A percentile compares a stretch with the other conserved stretches of the same genome.
phyloP scores from a whole-genome alignment of 1,140 invertebrate species.

The Meloidogyne chitwoodi region DNA sequence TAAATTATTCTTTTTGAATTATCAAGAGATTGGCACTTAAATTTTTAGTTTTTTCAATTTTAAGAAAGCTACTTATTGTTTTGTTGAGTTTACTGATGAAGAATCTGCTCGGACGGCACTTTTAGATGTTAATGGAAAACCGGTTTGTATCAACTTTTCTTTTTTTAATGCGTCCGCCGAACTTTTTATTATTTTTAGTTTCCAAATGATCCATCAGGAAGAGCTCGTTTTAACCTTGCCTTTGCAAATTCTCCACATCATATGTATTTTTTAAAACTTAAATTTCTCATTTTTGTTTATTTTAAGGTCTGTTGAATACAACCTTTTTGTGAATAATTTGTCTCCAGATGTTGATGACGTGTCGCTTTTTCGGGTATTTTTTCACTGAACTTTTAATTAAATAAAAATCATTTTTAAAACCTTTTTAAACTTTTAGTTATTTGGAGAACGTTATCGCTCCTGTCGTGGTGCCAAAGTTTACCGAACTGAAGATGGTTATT shows the following conservation, averaged over 20 bases:
- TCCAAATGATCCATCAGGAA: conserved; percentile 34
- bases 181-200: not conserved
- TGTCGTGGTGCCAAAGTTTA: conserved; percentile 58
- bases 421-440: conserved; percentile 53
- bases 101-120: conserved; percentile 47
- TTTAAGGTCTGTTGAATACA: conserved; percentile 42
- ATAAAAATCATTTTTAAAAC: not conserved
- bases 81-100: conserved; percentile 46
- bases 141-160: not conserved
- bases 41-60: not conserved
- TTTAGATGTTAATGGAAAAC: conserved; percentile 45
- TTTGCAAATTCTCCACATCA: conserved; percentile 53
- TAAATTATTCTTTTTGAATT: too few species aligned
- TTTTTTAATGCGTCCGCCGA: too few species aligned
- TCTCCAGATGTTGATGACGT: conserved; percentile 42
- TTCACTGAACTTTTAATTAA: not conserved
- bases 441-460: conserved; percentile 47
- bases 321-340: conserved; percentile 54
- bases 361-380: conserved; percentile 43
- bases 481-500: conserved; percentile 45
- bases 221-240: conserved; percentile 47
- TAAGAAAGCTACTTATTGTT: conserved; percentile 41
- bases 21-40: too few species aligned
- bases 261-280: conserved; percentile 8
- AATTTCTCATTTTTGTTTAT: not conserved